phyloP scores from a whole-genome alignment of 2,113 vertebrate species.

The Xenopus laevis region DNA sequence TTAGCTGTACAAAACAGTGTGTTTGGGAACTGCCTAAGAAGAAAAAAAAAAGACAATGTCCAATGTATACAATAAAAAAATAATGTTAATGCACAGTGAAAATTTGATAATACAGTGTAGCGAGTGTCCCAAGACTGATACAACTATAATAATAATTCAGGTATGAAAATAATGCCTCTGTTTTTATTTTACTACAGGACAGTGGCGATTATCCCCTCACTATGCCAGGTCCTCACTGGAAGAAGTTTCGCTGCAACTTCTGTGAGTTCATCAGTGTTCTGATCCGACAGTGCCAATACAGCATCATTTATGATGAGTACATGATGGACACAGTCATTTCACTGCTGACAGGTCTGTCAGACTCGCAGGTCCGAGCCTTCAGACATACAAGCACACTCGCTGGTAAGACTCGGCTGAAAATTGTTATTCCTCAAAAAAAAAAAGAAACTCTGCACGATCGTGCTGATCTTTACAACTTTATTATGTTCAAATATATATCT shows the following conservation, averaged over 20 bases:
- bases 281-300: slow-evolving; percentile 97
- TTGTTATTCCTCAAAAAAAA: not conserved
- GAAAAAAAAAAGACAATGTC: too few relatives aligned
- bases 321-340: slow-evolving; percentile 99
- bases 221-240: slow-evolving; percentile 97
- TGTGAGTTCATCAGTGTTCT: slow-evolving; percentile 96
- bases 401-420: slow-evolving; percentile 66
- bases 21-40: too few relatives aligned
- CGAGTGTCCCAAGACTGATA: too few relatives aligned
- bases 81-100: too few relatives aligned
- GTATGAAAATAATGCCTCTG: too few relatives aligned
- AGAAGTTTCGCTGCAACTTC: slow-evolving; percentile 98
- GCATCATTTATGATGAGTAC: slow-evolving; percentile 98
- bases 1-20: too few relatives aligned
- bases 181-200: slow-evolving; percentile 69
- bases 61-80: too few relatives aligned
- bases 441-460: not conserved
- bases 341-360: slow-evolving; percentile 93
- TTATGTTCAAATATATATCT: too few relatives aligned
- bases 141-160: too few relatives aligned
- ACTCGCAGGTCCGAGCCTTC: slow-evolving; percentile 98
- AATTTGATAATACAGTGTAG: too few relatives aligned
- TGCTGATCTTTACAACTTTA: too few relatives aligned
- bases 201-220: slow-evolving; percentile 97
- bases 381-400: slow-evolving; percentile 95